These are phyloP conservation scores for Aphyosemion australe DNA, from an alignment of 2,113 vertebrate genomes.

Conservation along the genomic window DNA sequence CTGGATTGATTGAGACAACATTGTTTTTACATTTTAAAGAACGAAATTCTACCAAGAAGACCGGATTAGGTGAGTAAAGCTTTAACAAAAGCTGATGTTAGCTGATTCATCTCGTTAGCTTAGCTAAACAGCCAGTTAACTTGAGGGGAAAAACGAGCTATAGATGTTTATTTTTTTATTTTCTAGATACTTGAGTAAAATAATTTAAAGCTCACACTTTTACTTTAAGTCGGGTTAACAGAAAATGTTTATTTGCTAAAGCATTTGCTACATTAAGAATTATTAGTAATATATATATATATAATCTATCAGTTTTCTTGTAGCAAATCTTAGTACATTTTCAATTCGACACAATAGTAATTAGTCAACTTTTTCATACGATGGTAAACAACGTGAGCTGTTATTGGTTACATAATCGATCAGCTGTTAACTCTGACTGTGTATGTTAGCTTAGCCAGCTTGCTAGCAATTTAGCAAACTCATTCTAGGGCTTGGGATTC, in stretches of 20 bases:
- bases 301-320: no score
- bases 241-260: background rate
- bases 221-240: background rate
- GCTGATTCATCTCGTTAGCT: slow-evolving; percentile 22
- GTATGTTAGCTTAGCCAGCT: slow-evolving; percentile 33
- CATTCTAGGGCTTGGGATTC: background rate
- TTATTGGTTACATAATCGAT: slow-evolving; percentile 40
- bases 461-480: slow-evolving; percentile 19
- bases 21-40: background rate
- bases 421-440: slow-evolving; percentile 23
- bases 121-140: slow-evolving; percentile 3
- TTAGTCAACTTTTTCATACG: background rate
- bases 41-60: background rate
- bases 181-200: background rate
- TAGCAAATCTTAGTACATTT: no score
- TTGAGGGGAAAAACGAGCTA: background rate
- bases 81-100: background rate
- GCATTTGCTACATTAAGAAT: no score
- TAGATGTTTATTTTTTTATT: background rate
- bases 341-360: no score
- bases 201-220: background rate
- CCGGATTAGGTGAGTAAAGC: slow-evolving; percentile 51
- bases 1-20: background rate
- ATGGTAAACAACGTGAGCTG: background rate
- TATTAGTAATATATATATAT: no score